These are phyloP conservation scores for Sclerurus mexicanus DNA, from an alignment of 2,113 vertebrate genomes.

Conservation along the genomic window DNA sequence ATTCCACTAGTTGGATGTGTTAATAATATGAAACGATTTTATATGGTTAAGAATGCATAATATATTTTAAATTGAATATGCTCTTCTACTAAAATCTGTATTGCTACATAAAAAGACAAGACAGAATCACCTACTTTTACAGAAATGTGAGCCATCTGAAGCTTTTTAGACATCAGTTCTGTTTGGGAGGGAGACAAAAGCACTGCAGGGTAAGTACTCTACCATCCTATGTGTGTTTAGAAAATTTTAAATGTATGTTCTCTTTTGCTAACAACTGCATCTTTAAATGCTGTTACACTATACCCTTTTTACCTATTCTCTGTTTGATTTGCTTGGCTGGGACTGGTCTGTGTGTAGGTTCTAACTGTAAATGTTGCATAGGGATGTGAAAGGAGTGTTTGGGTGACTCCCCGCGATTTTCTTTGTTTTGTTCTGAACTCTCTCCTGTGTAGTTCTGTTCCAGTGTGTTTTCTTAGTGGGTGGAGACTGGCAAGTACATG, in stretches of 20 bases:
- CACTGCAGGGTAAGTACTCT: accelerated
- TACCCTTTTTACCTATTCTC: background rate
- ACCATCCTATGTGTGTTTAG: background rate
- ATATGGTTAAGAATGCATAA: background rate
- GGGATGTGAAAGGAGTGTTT: background rate
- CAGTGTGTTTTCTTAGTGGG: background rate
- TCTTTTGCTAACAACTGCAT: background rate
- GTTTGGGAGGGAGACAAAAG: background rate
- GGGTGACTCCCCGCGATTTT: background rate
- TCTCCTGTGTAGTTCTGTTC: background rate
- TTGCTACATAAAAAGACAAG: background rate
- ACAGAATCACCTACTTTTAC: background rate
- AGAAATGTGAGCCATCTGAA: background rate
- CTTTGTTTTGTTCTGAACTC: background rate
- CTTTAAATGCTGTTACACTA: background rate
- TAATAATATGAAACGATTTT: background rate
- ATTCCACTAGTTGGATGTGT: background rate
- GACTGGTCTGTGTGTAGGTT: background rate
- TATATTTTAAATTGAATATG: background rate
- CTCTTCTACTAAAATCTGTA: background rate
- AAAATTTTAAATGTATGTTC: background rate
- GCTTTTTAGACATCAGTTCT: background rate
- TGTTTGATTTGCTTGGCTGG: background rate
- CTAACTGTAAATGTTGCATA: background rate
- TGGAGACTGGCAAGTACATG: background rate